Conservation (phyloP, 2,888 invertebrate genomes). For the Epinotia bilunana region DNA sequence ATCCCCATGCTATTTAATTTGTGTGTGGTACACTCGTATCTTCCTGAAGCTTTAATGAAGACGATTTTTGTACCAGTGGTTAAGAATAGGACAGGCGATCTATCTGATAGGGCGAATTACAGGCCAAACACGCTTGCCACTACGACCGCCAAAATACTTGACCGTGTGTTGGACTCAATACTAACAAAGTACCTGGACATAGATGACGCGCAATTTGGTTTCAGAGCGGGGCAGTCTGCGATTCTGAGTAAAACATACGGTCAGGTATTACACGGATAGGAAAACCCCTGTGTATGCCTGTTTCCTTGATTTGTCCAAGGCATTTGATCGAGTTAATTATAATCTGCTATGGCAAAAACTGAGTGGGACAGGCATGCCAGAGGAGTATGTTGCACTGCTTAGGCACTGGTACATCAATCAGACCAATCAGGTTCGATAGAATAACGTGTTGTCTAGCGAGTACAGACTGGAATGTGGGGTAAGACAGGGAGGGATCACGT, state of each 20-base stretch:
- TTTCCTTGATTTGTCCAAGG: background rate
- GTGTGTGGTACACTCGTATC: no score
- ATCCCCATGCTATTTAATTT: no score
- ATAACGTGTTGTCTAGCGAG: background rate
- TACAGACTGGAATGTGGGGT: background rate
- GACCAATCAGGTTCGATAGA: background rate
- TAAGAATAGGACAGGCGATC: no score
- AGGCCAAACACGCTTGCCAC: no score
- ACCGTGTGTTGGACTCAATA: no score
- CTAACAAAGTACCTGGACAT: no score
- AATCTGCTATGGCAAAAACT: background rate
- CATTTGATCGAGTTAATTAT: background rate
- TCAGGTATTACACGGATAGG: no score
- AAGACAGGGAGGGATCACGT: background rate
- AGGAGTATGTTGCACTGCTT: background rate
- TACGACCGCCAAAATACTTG: no score
- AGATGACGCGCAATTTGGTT: no score
- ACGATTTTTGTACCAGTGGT: no score
- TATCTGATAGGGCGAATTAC: no score
- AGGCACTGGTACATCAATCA: background rate
- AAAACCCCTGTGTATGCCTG: constrained; percentile 5
- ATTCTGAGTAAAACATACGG: constrained; percentile 3
- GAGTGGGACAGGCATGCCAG: background rate
- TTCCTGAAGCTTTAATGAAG: no score
- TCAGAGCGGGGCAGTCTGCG: background rate